Percentiles rank a stretch among this genome's conserved stretches.
Conservation (phyloP, 2,888 invertebrate species). For the Gastrophysa polygoni region DNA sequence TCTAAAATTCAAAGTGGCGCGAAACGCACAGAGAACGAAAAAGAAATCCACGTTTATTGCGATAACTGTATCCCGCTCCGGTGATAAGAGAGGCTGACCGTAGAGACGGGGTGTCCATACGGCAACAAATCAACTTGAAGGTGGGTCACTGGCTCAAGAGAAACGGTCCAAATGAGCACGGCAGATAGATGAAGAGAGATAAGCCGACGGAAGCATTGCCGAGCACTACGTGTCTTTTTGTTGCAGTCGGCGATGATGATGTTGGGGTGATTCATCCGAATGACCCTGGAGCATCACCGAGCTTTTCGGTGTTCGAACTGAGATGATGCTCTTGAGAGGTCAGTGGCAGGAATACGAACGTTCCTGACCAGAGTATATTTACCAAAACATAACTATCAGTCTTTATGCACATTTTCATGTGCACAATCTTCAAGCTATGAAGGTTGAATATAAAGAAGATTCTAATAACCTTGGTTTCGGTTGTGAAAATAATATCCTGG, state of each 20-base stretch:
- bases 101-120: slow-evolving; percentile 7
- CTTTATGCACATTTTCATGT: too few relatives aligned
- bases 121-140: background rate
- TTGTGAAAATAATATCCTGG: too few relatives aligned
- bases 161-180: background rate
- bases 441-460: too few relatives aligned
- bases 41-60: slow-evolving; percentile 17
- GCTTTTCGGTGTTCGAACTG: too few relatives aligned
- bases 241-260: background rate
- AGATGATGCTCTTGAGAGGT: too few relatives aligned
- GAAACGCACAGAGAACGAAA: slow-evolving; percentile 6
- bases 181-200: background rate
- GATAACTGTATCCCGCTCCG: slow-evolving; percentile 9
- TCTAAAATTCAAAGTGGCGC: slow-evolving; percentile 15
- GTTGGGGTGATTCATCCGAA: background rate
- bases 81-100: slow-evolving; percentile 15
- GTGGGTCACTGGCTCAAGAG: background rate
- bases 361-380: too few relatives aligned
- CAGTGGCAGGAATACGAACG: too few relatives aligned
- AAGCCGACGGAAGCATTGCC: too few relatives aligned
- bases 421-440: too few relatives aligned
- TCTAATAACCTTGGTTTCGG: too few relatives aligned
- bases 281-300: too few relatives aligned
- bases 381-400: too few relatives aligned
- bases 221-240: background rate